Conservation (phyloP, 2,888 invertebrate species). For the Falcaria lacertinaria region DNA sequence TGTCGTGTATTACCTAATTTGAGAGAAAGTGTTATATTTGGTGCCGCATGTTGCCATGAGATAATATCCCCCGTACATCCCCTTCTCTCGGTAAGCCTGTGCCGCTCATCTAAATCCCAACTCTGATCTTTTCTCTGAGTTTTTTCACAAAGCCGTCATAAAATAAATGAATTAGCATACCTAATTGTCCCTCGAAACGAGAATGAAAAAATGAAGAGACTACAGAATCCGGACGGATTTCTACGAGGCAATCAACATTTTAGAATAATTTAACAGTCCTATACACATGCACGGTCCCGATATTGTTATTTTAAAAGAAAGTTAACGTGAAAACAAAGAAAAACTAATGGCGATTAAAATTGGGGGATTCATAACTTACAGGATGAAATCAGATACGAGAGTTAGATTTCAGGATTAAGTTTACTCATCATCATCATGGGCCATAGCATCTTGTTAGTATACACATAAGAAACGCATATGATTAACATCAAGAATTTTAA, state of each 20-base stretch:
- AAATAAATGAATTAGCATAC: constrained; percentile 74
- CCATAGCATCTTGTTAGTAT: no score
- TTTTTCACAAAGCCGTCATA: constrained; percentile 60
- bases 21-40: no score
- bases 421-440: no score
- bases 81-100: constrained; percentile 16
- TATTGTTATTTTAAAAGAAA: constrained; percentile 37
- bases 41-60: not conserved
- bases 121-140: constrained; percentile 49
- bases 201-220: constrained; percentile 61
- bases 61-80: constrained; percentile 9
- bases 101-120: constrained; percentile 44
- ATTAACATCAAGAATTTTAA: no score
- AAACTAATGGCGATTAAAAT: constrained; percentile 4
- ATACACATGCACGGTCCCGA: constrained; percentile 56
- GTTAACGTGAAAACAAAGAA: constrained; percentile 47
- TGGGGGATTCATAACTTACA: constrained; percentile 37
- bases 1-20: no score
- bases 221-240: constrained; percentile 54
- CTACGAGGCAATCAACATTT: constrained; percentile 70
- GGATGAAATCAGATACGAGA: no score
- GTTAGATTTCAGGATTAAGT: no score
- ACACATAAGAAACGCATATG: no score
- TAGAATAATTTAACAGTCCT: constrained; percentile 58
- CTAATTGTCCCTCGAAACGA: constrained; percentile 67